phyloP scores from a whole-genome alignment of 2,888 invertebrate species.

The Bellardia bayeri region DNA sequence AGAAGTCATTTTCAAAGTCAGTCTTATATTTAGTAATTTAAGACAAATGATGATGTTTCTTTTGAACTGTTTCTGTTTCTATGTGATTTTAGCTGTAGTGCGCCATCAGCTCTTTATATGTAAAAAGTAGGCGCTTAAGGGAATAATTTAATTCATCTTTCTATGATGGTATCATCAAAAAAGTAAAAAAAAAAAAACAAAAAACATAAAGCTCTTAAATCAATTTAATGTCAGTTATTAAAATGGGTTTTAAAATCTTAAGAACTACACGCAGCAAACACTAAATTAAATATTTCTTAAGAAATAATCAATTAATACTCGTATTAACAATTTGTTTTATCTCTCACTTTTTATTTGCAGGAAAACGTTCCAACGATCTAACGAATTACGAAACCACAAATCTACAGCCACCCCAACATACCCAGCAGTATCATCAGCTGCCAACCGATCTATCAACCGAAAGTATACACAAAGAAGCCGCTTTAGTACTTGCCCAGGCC shows the following conservation, averaged over 20 bases:
- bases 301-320: slow-evolving; percentile 62
- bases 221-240: slow-evolving; percentile 71
- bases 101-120: slow-evolving; percentile 34
- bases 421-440: slow-evolving; percentile 85
- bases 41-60: slow-evolving; percentile 73
- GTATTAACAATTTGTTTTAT: not conserved
- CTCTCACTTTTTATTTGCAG: slow-evolving; percentile 74
- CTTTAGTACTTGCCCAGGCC: slow-evolving; percentile 90
- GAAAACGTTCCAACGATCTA: slow-evolving; percentile 82
- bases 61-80: slow-evolving; percentile 56
- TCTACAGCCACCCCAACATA: slow-evolving; percentile 80
- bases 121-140: slow-evolving; percentile 65
- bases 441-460: slow-evolving; percentile 89
- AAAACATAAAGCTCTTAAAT: slow-evolving; percentile 52
- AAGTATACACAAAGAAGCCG: slow-evolving; percentile 91
- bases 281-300: slow-evolving; percentile 46
- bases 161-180: slow-evolving; percentile 10
- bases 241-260: slow-evolving; percentile 54
- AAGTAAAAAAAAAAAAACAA: slow-evolving; percentile 13
- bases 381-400: slow-evolving; percentile 81
- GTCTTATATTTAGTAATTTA: slow-evolving; percentile 64
- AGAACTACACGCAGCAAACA: not conserved
- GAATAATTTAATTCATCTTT: slow-evolving; percentile 56
- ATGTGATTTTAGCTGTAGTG: slow-evolving; percentile 8
- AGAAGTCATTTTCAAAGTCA: slow-evolving; percentile 21